Percentiles rank a stretch among this genome's conserved stretches.
These are phyloP conservation scores for Azemiops feae DNA, from an alignment of 2,113 vertebrate species.

Conservation along the genomic window DNA sequence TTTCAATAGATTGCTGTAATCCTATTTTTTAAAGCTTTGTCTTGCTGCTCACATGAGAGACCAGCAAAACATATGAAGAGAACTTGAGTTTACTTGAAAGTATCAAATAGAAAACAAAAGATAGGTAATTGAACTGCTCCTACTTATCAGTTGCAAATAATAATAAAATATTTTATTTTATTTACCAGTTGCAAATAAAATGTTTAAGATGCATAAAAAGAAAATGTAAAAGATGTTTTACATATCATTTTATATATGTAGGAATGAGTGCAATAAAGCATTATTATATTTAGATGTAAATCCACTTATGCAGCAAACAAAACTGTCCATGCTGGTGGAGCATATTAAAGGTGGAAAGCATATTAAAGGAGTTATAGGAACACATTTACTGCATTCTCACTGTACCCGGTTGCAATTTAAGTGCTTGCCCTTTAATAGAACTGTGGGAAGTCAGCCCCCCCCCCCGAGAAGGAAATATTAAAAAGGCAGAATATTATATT, in stretches of 20 bases:
- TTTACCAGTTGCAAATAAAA: neutral
- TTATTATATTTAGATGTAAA: neutral
- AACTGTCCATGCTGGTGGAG: neutral
- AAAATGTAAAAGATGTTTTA: neutral
- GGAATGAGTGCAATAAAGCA: neutral
- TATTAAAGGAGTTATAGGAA: neutral
- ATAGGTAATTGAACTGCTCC: neutral
- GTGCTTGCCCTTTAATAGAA: neutral
- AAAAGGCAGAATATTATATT: too few relatives aligned
- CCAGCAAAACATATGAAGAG: neutral
- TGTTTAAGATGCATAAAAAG: neutral
- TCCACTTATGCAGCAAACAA: constrained; percentile 1
- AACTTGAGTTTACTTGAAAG: neutral
- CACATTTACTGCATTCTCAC: neutral
- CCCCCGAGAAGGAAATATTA: too few relatives aligned
- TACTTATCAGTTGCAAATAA: neutral
- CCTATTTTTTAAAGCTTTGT: neutral
- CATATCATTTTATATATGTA: neutral
- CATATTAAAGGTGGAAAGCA: neutral
- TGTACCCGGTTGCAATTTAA: neutral
- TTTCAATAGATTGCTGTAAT: neutral
- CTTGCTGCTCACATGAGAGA: neutral
- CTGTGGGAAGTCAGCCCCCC: too few relatives aligned
- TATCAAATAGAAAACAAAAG: neutral
- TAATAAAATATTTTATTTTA: too few relatives aligned